Base-by-base conservation (phyloP, 1,140 invertebrate species). In the Littorina saxatilis region DNA sequence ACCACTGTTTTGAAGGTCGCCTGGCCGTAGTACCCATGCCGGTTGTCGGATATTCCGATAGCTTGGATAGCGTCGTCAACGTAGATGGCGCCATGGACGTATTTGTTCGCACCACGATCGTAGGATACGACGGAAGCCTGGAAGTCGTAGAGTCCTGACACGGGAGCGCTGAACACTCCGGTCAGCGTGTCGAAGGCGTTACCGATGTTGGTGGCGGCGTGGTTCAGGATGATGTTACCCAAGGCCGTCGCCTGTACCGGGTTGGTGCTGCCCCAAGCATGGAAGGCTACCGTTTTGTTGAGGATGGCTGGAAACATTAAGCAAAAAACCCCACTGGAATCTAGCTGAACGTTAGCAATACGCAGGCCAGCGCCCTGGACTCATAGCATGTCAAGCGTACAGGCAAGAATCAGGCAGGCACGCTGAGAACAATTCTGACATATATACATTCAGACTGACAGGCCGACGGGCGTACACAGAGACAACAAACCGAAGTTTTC, bases 121-220 rank as follows among this genome's bases (percentile, higher is more conserved):
- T 47, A n/a, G 58, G 58, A 61, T 7, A 23, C n/a, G 58, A 61
- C n/a, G n/a, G 58, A 61, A 29, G 58, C 23, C 58, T 40, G 39
- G 70, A 73, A 73, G 37, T 37, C 9, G 70, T 73, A 73, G 29
- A 73, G 39, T 27, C 70, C 70, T n/a, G 39, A 47, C 0, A 73
- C 70, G 7, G 70, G 70, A 13, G 70, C 70, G 1, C 37, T 73
- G 70, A 73, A 73, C 23, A 73, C 32, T 17, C 70, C 70, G 70
- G 70, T 73, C 7, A n/a, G 37, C 37, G 40, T n/a, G 70, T 73
- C 39, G 9, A 43, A 73, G 17, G 37, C 70, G n/a, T 43, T 43
- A 39, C 40, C 70, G 37, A 40, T 43, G 39, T 73, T 73, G 0
- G 70, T 73, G 29, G 13, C 29, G 27, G 20, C 70, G 1, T n/a